These are phyloP conservation scores for Acipenser ruthenus DNA, from an alignment of 2,797 vertebrate species.

Conservation along the genomic window DNA sequence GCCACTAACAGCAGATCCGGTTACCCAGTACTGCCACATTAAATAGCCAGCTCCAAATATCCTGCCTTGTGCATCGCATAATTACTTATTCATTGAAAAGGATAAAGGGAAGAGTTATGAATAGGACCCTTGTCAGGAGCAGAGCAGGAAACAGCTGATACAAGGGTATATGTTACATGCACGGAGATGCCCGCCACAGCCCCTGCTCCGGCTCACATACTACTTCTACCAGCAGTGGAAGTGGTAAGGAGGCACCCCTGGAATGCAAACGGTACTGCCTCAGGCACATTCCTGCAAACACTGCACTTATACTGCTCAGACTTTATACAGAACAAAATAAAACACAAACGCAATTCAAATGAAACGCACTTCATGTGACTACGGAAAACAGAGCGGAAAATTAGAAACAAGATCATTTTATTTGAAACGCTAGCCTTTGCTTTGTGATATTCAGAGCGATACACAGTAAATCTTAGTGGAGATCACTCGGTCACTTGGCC, in stretches of 20 bases:
- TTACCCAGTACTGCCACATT: conserved; percentile 91
- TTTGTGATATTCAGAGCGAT: too few species aligned
- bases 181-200: conserved; percentile 52
- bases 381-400: too few species aligned
- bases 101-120: conserved; percentile 82
- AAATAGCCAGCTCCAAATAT: conserved; percentile 93
- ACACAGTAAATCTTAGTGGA: too few species aligned
- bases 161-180: conserved; percentile 82
- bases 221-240: conserved; percentile 17
- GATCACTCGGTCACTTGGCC: too few species aligned
- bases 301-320: neutral
- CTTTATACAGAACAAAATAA: too few species aligned
- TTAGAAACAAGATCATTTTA: too few species aligned
- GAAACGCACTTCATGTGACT: too few species aligned
- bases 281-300: conserved; percentile 9
- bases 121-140: conserved; percentile 87
- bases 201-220: conserved; percentile 50
- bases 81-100: conserved; percentile 93
- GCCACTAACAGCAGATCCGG: conserved; percentile 77
- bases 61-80: conserved; percentile 89
- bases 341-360: too few species aligned
- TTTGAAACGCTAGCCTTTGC: too few species aligned
- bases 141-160: conserved; percentile 94
- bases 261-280: conserved; percentile 58
- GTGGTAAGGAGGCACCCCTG: conserved; percentile 58